These are phyloP conservation scores for Calosoma granatense DNA, from an alignment of 1,140 invertebrate genomes.

Conservation along the genomic window DNA sequence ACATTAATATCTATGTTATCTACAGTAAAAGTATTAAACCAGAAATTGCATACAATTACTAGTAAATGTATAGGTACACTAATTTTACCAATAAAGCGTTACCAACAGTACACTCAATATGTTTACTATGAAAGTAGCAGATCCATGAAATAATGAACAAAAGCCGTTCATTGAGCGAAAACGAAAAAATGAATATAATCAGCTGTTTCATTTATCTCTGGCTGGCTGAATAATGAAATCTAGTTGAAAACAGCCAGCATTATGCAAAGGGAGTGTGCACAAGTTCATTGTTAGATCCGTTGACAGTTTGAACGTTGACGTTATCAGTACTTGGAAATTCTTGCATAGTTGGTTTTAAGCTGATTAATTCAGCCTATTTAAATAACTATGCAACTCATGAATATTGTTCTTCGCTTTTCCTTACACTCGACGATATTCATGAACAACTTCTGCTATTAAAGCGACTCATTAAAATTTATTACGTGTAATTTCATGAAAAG, in stretches of 20 bases:
- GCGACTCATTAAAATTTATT: conserved; percentile 3
- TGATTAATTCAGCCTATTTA: conserved; percentile 7
- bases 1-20: too few species aligned
- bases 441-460: neutral
- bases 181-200: too few species aligned
- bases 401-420: neutral
- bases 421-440: neutral
- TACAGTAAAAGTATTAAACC: too few species aligned
- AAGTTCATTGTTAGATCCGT: neutral
- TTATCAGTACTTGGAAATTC: neutral
- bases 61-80: too few species aligned
- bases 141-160: too few species aligned
- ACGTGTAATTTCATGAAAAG: conserved; percentile 5
- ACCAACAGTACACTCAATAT: too few species aligned
- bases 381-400: neutral
- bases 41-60: too few species aligned
- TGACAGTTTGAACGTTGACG: neutral
- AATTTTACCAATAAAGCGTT: too few species aligned
- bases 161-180: too few species aligned
- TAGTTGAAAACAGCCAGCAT: neutral
- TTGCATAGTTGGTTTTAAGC: neutral
- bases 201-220: too few species aligned
- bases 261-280: neutral
- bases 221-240: neutral
- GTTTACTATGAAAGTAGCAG: too few species aligned